Evolutionary conservation across 2,797 vertebrate genomes (phyloP).

Genomic region (Paramormyrops hopkinsi): DNA sequence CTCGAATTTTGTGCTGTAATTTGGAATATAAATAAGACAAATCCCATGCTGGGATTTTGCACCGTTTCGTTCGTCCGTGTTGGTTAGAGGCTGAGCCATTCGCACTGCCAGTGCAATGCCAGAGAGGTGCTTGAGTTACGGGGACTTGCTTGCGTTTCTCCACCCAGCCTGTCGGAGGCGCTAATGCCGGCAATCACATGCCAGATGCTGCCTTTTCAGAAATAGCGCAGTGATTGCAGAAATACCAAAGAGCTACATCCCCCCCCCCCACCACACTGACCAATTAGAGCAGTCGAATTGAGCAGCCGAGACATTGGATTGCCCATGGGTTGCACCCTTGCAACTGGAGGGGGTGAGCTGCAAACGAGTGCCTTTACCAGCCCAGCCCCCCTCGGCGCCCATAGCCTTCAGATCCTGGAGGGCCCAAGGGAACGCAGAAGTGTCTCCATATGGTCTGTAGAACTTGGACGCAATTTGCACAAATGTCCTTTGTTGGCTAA

Average conservation of each 20-base stretch:
- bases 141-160: not conserved
- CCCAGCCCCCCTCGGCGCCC: not conserved
- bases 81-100: not conserved
- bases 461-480: conserved; percentile 7
- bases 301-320: not conserved
- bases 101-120: not conserved
- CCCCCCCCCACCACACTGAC: not conserved
- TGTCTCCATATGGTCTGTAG: conserved; percentile 13
- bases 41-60: not conserved
- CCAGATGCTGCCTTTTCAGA: not conserved
- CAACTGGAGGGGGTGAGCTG: not conserved
- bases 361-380: not conserved
- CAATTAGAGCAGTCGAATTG: not conserved
- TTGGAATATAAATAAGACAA: not conserved
- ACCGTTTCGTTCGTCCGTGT: not conserved
- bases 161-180: not conserved
- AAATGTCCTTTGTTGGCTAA: conserved; percentile 18
- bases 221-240: not conserved
- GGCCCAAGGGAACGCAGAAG: not conserved
- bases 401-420: not conserved
- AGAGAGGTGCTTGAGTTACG: not conserved
- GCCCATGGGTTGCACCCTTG: not conserved
- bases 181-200: not conserved
- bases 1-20: not conserved
- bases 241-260: not conserved